Evolutionary conservation across 2,113 vertebrate genomes (phyloP).

Genomic region (Antigone vipio): DNA sequence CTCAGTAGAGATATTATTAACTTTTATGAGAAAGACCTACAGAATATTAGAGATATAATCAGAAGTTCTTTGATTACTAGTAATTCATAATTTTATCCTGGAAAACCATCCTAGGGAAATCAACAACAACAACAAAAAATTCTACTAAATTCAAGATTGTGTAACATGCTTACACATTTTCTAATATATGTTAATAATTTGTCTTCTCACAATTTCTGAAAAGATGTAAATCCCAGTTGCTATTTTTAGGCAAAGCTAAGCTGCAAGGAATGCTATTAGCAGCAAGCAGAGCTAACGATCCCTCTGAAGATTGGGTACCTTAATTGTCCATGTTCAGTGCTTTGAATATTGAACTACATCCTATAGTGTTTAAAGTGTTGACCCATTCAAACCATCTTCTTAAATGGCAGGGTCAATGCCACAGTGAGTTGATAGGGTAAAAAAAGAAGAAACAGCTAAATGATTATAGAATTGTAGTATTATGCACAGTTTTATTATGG

Average conservation of each 20-base stretch:
- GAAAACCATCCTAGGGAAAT: not conserved
- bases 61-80: not conserved
- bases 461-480: constrained; percentile 58
- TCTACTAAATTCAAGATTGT: not conserved
- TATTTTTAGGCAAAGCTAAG: not conserved
- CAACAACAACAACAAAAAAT: not conserved
- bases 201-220: not conserved
- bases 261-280: not conserved
- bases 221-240: not conserved
- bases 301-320: not conserved
- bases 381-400: not conserved
- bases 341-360: not conserved
- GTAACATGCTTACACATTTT: not conserved
- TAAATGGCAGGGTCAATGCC: not conserved
- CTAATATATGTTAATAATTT: not conserved
- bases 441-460: not conserved
- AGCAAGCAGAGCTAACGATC: not conserved
- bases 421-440: not conserved
- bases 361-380: not conserved
- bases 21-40: not conserved
- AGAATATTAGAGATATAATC: not conserved
- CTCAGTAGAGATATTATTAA: not conserved
- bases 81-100: not conserved
- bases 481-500: constrained; percentile 64
- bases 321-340: not conserved